These are phyloP conservation scores for Naja naja DNA, from an alignment of 2,113 vertebrate species.

Conservation along the genomic window DNA sequence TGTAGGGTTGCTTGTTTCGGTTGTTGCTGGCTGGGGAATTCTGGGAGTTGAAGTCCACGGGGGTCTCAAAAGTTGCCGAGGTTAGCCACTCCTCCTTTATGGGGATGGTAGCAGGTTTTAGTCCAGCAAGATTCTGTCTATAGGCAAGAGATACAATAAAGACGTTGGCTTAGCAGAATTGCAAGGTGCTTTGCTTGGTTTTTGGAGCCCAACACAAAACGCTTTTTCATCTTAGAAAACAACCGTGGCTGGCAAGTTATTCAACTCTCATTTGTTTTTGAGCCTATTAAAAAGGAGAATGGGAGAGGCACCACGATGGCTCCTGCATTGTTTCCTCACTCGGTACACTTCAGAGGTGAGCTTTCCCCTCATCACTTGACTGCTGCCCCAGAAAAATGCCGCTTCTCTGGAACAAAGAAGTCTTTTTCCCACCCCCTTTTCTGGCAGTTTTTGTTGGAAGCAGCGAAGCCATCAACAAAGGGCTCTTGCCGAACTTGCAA, in stretches of 20 bases:
- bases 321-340: background rate
- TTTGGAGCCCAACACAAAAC: background rate
- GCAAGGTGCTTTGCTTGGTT: background rate
- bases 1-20: background rate
- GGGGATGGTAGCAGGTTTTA: background rate
- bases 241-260: background rate
- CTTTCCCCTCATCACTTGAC: background rate
- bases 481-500: too few species aligned
- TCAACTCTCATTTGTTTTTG: background rate
- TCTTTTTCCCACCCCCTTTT: background rate
- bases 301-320: rapidly evolving
- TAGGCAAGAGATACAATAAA: background rate
- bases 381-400: background rate
- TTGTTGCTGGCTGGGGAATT: background rate
- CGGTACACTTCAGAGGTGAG: background rate
- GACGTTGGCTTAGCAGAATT: background rate
- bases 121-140: background rate
- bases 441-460: background rate
- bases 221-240: background rate
- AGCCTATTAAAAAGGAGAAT: background rate
- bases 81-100: background rate
- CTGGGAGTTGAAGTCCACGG: background rate
- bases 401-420: background rate
- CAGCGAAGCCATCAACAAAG: background rate
- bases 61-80: background rate